A percentile compares a stretch with the other conserved stretches of the same genome.
phyloP scores from a whole-genome alignment of 2,888 invertebrate genomes.

The Ariolimax columbianus region DNA sequence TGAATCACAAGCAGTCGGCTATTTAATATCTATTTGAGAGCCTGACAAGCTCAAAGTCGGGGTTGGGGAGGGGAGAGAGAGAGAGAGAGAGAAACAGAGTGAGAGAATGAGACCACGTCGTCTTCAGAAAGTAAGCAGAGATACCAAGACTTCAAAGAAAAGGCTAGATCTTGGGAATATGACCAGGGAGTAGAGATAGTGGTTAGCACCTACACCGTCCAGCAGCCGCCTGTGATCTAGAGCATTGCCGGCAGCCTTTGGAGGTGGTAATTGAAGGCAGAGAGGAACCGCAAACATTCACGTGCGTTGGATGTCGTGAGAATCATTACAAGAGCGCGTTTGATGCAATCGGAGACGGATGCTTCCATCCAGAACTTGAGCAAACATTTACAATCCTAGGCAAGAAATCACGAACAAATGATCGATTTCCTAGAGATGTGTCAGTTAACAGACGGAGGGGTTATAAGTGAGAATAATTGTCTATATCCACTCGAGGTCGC shows the following conservation, averaged over 20 bases:
- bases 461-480: neutral
- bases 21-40: no score
- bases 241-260: neutral
- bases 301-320: neutral
- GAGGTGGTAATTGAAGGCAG: neutral
- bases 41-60: no score
- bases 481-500: neutral
- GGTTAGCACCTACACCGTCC: neutral
- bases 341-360: neutral
- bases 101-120: no score
- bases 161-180: no score
- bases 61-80: no score
- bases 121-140: no score
- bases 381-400: conserved; percentile 25
- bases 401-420: conserved; percentile 25
- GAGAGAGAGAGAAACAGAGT: no score
- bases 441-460: neutral
- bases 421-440: neutral
- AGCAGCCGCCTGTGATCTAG: conserved; percentile 10
- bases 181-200: no score
- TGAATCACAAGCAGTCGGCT: no score
- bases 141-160: no score
- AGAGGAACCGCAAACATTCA: conserved; percentile 4
- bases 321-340: neutral
- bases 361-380: neutral